phyloP scores from a whole-genome alignment of 92 coral and sea anemone species.

The Montipora capitata region DNA sequence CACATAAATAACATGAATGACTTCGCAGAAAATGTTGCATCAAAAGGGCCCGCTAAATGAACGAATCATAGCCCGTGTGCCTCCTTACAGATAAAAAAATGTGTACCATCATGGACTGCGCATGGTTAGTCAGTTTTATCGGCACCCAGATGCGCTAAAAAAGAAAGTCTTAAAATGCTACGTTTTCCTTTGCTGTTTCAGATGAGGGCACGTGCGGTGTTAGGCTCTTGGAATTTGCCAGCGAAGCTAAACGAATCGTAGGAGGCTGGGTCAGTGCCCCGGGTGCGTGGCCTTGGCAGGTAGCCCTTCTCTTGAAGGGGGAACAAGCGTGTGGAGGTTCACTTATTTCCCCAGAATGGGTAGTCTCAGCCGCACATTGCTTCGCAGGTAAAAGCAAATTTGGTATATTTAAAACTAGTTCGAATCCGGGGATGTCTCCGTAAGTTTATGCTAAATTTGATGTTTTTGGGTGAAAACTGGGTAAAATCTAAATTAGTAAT shows the following conservation, averaged over 20 bases:
- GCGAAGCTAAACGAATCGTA: slow-evolving; percentile 79
- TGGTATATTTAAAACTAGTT: background rate
- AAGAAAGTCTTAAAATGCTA: too few species aligned
- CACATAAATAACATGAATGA: too few species aligned
- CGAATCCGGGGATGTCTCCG: background rate
- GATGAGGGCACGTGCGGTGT: slow-evolving; percentile 25
- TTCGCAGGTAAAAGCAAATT: slow-evolving; percentile 40
- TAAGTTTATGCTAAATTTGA: too few species aligned
- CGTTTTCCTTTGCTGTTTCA: background rate
- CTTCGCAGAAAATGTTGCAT: too few species aligned
- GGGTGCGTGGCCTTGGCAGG: slow-evolving; percentile 96
- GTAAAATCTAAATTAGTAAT: too few species aligned
- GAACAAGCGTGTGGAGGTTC: slow-evolving; percentile 87
- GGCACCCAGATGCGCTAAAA: too few species aligned
- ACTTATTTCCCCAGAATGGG: slow-evolving; percentile 82
- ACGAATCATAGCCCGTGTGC: too few species aligned
- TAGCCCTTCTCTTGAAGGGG: slow-evolving; percentile 74
- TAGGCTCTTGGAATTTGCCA: background rate
- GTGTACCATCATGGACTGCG: too few species aligned
- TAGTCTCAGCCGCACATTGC: slow-evolving; percentile 88
- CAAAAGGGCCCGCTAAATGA: too few species aligned
- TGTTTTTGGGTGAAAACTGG: too few species aligned
- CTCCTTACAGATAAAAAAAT: too few species aligned
- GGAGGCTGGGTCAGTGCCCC: slow-evolving; percentile 72
- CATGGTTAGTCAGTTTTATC: background rate